These are phyloP conservation scores for Piscicola geometra DNA, from an alignment of 2,888 invertebrate species.

Conservation along the genomic window DNA sequence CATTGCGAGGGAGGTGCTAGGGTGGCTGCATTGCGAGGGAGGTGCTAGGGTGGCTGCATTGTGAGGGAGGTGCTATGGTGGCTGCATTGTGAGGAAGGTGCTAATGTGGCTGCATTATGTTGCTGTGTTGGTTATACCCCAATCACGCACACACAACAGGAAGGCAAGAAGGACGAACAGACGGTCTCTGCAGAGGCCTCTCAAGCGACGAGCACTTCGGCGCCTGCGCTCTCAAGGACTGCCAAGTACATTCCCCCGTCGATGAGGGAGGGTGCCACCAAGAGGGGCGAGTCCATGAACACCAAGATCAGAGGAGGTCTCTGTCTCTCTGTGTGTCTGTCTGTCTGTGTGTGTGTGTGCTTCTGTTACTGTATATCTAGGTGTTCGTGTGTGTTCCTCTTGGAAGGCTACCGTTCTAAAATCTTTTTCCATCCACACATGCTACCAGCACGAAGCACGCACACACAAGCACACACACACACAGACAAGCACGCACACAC, in stretches of 20 bases:
- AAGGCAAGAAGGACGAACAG: constrained; percentile 5
- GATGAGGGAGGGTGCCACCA: constrained; percentile 71
- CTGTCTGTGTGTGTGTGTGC: neutral
- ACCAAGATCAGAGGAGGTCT: constrained; percentile 56
- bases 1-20: neutral
- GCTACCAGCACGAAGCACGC: too few species aligned
- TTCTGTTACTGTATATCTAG: neutral
- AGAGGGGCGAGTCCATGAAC: constrained; percentile 67
- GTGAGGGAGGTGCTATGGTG: too few species aligned
- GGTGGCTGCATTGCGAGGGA: neutral
- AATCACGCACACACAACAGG: neutral
- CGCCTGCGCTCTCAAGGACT: constrained; percentile 44
- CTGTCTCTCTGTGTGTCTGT: constrained; percentile 35
- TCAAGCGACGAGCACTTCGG: neutral
- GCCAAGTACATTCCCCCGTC: constrained; percentile 73
- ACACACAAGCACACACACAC: too few species aligned
- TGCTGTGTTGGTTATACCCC: neutral
- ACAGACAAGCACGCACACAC: too few species aligned
- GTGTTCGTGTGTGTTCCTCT: too few species aligned
- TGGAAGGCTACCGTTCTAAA: neutral
- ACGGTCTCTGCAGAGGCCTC: constrained; percentile 33
- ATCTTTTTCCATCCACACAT: too few species aligned
- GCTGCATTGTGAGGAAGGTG: neutral
- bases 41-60: neutral
- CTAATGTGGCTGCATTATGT: neutral